A percentile compares a stretch with the other conserved stretches of the same genome.
Evolutionary conservation across 1,140 invertebrate species (phyloP).

Genomic region (Cryptotermes secundus): DNA sequence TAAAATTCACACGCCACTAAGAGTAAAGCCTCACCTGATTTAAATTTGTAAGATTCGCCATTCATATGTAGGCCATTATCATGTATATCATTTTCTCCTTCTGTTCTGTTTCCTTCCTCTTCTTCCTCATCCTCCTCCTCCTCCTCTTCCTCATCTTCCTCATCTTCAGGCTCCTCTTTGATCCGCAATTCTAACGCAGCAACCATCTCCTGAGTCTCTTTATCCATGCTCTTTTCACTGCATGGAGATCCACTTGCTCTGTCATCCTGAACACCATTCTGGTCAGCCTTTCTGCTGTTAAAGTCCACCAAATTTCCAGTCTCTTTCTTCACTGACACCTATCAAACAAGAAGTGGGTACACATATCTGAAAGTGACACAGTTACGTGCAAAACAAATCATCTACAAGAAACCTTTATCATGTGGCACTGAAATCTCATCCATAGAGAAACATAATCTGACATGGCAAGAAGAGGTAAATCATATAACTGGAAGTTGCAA

Average conservation of each 20-base stretch:
- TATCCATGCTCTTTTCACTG: slow-evolving; percentile 2
- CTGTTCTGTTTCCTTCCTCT: neutral
- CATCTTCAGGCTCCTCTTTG: slow-evolving; percentile 24
- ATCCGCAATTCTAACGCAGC: slow-evolving; percentile 19
- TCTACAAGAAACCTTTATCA: too few species aligned
- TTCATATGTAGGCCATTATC: neutral
- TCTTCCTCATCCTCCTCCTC: neutral
- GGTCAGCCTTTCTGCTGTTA: neutral
- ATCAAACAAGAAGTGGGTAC: neutral
- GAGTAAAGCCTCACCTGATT: neutral
- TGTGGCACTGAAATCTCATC: too few species aligned
- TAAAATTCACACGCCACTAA: too few species aligned
- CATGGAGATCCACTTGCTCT: neutral
- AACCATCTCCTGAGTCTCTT: slow-evolving; percentile 26
- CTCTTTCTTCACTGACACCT: neutral
- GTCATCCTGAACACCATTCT: neutral
- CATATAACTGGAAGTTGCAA: too few species aligned
- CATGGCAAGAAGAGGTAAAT: too few species aligned
- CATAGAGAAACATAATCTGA: too few species aligned
- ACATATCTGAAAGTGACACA: too few species aligned
- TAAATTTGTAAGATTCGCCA: neutral
- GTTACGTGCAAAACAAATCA: too few species aligned
- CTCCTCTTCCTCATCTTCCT: slow-evolving; percentile 25
- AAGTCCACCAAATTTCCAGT: neutral
- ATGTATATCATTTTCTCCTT: neutral